Conservation (phyloP, 2,113 vertebrate species). For the Psephotus haematonotus region DNA sequence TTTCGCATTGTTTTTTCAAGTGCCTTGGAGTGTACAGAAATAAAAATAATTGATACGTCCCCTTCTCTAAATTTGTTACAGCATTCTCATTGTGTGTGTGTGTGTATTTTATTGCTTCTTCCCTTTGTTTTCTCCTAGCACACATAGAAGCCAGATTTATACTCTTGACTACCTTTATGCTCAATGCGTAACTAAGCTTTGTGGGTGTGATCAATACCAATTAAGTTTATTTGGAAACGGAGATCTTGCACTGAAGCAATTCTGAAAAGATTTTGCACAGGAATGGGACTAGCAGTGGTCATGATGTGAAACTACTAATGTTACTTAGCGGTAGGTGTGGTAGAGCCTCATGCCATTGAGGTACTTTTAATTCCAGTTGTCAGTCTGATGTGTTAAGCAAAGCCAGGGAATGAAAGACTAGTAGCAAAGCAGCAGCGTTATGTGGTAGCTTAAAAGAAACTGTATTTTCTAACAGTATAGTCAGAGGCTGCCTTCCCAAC, state of each 20-base stretch:
- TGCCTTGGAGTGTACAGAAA: not conserved
- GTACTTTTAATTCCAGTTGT: not conserved
- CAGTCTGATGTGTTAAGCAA: not conserved
- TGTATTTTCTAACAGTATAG: not conserved
- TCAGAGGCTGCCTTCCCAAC: not conserved
- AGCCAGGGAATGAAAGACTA: not conserved
- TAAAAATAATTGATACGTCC: not conserved
- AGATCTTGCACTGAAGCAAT: not conserved
- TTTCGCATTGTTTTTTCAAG: not conserved
- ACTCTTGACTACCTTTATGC: not conserved
- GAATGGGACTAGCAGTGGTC: not conserved
- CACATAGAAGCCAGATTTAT: not conserved
- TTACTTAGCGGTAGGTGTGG: not conserved
- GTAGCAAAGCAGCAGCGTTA: not conserved
- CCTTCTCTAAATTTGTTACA: not conserved
- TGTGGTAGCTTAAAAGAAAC: not conserved
- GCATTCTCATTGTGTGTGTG: not conserved
- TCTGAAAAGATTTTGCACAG: not conserved
- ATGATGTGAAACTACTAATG: not conserved
- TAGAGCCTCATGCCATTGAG: not conserved
- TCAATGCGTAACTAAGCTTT: not conserved
- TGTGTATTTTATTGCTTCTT: not conserved
- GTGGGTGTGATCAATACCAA: not conserved
- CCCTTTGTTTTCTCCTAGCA: not conserved
- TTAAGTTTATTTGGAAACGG: not conserved